Evolutionary conservation across 1,140 invertebrate species (phyloP), one percentile per base, ranked within the genome.

Genomic region (Aphis craccivora): DNA sequence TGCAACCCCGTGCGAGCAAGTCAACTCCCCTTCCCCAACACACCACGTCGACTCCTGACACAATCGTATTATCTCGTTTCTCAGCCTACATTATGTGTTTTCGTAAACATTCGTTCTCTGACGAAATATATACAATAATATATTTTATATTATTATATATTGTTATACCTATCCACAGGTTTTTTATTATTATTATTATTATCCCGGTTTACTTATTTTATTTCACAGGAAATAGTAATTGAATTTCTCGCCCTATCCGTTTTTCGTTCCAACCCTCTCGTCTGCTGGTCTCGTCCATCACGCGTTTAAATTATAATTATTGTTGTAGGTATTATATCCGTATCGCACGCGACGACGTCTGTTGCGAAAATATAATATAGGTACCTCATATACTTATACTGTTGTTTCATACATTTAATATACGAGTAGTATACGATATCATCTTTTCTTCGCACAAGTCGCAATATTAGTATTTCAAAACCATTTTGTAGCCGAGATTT

Each of bases 11-110:
- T 5, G 4, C 86, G 6, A 48, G 0, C 45, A 35, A 81, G 43
- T 22, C 43, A 22, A 37, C 23, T 3, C 91, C 43, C 45, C 8
- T 9, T 1, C 55, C 35, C 8, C 7, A 35, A 45, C 25, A 76
- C 60, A 76, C 60, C 60, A 18, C n/a, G 14, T 22, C n/a, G 91
- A 86, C 81, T 86, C 91, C 86, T 86, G 91, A 93, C 91, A 93
- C 91, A 55, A 93, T 93, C 91, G 91, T 93, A 93, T 93, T 93
- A 93, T 93, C 91, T 93, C 91, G 91, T 93, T 93, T 53, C 91
- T 92, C 76, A 92, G 91, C 25, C 88, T 84, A 86, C 37, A 86
- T 93, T 93, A 93, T 30, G 81, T 30, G 45, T 92, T 92, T 83
- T 37, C 67, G 91, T 40, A 92, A 53, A 92, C 76, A 83, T 35